Evolutionary conservation across 2,888 invertebrate genomes (phyloP), one percentile per base, ranked within the genome.

Genomic region (Mimumesa dahlbomi): DNA sequence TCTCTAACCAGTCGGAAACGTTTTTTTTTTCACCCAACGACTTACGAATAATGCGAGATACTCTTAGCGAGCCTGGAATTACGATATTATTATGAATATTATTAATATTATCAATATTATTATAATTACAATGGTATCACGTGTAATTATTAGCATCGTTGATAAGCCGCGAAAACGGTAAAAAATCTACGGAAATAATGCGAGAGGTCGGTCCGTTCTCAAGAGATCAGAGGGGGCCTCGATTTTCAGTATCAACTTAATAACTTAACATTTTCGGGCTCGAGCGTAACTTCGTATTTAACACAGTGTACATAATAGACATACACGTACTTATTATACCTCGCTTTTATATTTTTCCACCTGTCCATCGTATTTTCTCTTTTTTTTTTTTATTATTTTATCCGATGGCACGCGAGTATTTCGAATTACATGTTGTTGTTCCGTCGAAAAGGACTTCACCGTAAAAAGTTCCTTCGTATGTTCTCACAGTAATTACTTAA

Each of bases 151-250:
- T 34, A 34, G 9, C 4, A 2, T 25, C 25, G 36, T 36, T 3
- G 25, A 25, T 25, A 9, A 45, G 9, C 9, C 31, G 11, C 22
- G 40, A 38, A 34, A 52, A 57, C 52, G 52, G 64, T 72, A 70
- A 70, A 70, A 72, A 72, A 72, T 64, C 72, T 72, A 72, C 59
- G 50, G 58, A 64, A 72, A 70, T 54, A 43, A 71, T 49, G 31
- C 14, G 48, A 21, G 16, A 42, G 21, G 43, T 49, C 59, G 25
- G 11, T 13, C 25, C 14, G 40, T 14, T 21, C 14, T 6, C 16
- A 31, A 31, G 42, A 57, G 42, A 45, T 25, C 57, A 70, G 65
- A 65, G 34, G 65, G 57, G 45, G 21, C 13, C 25, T 38, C 45
- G 36, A 48, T 38, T 48, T 58, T 14, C 7, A 7, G 34, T 53